Evolutionary conservation across 1,140 invertebrate genomes (phyloP).

Genomic region (Phthorimaea operculella): DNA sequence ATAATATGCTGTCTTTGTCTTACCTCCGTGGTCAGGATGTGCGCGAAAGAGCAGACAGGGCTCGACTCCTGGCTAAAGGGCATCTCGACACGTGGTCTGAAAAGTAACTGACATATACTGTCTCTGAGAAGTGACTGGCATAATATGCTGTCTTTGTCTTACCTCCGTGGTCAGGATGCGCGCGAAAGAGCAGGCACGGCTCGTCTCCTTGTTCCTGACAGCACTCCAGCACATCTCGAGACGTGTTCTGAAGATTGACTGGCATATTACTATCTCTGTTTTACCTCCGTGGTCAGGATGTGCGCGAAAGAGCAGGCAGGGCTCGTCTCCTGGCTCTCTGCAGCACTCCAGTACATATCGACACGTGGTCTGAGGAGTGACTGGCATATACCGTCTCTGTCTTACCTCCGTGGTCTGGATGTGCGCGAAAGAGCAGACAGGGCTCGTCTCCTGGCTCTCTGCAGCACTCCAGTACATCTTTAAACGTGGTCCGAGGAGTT

Average conservation of each 20-base stretch:
- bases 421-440: slow-evolving; percentile 68
- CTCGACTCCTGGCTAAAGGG: slow-evolving; percentile 72
- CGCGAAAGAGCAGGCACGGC: slow-evolving; percentile 67
- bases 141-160: slow-evolving; percentile 7
- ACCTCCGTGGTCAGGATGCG: slow-evolving; percentile 64
- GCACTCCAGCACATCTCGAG: slow-evolving; percentile 71
- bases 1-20: slow-evolving; percentile 45
- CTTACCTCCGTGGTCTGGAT: slow-evolving; percentile 60
- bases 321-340: slow-evolving; percentile 71
- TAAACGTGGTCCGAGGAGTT: slow-evolving; percentile 70
- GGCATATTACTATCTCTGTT: slow-evolving; percentile 50
- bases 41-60: slow-evolving; percentile 68
- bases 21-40: slow-evolving; percentile 62
- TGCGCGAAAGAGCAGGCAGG: slow-evolving; percentile 68
- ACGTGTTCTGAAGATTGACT: slow-evolving; percentile 70
- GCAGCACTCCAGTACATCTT: slow-evolving; percentile 71
- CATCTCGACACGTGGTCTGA: slow-evolving; percentile 70
- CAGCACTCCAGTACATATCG: slow-evolving; percentile 72
- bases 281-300: slow-evolving; percentile 61
- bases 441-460: slow-evolving; percentile 71
- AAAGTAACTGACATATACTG: slow-evolving; percentile 70
- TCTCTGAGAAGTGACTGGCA: too few relatives aligned
- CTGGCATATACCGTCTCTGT: slow-evolving; percentile 59
- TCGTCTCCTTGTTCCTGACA: slow-evolving; percentile 72
- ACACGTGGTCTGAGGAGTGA: slow-evolving; percentile 71